Base-by-base conservation (phyloP, 1,140 invertebrate genomes). In the Ips nitidus region DNA sequence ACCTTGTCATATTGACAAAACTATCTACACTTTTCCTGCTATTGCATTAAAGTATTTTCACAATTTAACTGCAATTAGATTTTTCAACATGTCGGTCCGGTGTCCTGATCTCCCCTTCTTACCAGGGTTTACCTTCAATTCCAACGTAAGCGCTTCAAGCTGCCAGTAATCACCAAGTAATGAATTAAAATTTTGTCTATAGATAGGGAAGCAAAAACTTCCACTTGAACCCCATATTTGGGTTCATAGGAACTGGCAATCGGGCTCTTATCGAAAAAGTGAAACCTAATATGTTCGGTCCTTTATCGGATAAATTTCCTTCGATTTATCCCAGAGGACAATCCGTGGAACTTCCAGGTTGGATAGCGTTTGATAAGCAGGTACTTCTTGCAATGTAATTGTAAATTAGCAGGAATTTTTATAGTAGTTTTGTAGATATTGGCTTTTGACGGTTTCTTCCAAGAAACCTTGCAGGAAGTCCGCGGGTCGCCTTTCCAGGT, bases 321-420 rank as follows among this genome's bases (percentile, higher is more conserved):
- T 88, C 89, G 0, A 73, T 92, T 72, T 90, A 89, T 81, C 83
- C 86, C 1, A 83, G 85, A 39, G 88, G 90, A 62, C 87, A 90
- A 75, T 87, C 85, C 1, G 83, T 85, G 1, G 88, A 89, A 73
- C 74, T 90, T 47, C 94, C 94, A 1, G 82, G 90, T 1, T 97
- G 94, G 94, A 83, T 96, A 41, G 87, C 89, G 52, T 95, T 90
- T 80, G 93, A 96, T 78, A 91, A 93, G 82, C 87, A 95, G 82
- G 91, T 91, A 55, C 41, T 5, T 8, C 66, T 43, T 59, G 57
- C 40, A n/a, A 7, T 7, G 1, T 42, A 41, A 37, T 56, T 38
- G 2, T 37, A 22, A 22, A 22, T 22, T 22, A 22, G 22, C 22
- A 22, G 22, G 22, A 22, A 56, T 40, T 56, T 47, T 0, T 22